Conservation (phyloP, 1,140 invertebrate genomes). For the Stegodyphus dumicola region DNA sequence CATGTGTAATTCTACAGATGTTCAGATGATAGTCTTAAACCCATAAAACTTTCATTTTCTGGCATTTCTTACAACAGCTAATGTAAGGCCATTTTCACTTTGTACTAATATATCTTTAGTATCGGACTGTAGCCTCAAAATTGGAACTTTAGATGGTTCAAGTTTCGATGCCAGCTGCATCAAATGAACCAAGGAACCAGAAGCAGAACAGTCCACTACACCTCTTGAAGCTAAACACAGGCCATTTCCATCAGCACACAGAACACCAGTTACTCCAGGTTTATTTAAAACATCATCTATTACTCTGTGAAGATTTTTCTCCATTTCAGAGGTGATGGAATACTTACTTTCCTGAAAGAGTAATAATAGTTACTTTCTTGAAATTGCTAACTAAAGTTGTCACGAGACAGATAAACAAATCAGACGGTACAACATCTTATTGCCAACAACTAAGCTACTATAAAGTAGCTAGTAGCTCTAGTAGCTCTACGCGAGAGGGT, state of each 20-base stretch:
- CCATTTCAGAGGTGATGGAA: constrained; percentile 1
- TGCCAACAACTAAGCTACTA: no score
- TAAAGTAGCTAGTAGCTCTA: no score
- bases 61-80: constrained; percentile 45
- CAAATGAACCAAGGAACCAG: constrained; percentile 32
- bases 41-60: constrained; percentile 22
- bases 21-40: no score
- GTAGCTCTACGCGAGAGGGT: no score
- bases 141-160: constrained; percentile 21
- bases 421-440: no score
- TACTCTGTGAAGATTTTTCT: constrained; percentile 45
- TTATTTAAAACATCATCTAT: constrained; percentile 40
- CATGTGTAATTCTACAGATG: no score
- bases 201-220: constrained; percentile 7
- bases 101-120: constrained; percentile 31
- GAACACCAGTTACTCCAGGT: constrained; percentile 38
- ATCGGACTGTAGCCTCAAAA: constrained; percentile 34
- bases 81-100: constrained; percentile 22
- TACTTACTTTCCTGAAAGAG: no score
- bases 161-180: constrained; percentile 37
- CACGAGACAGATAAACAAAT: no score
- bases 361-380: no score
- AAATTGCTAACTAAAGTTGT: no score
- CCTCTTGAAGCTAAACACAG: constrained; percentile 42
- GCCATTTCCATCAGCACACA: constrained; percentile 50